Evolutionary conservation across 2,113 vertebrate species (phyloP).

Genomic region (Cyphomyrus plagiostoma): DNA sequence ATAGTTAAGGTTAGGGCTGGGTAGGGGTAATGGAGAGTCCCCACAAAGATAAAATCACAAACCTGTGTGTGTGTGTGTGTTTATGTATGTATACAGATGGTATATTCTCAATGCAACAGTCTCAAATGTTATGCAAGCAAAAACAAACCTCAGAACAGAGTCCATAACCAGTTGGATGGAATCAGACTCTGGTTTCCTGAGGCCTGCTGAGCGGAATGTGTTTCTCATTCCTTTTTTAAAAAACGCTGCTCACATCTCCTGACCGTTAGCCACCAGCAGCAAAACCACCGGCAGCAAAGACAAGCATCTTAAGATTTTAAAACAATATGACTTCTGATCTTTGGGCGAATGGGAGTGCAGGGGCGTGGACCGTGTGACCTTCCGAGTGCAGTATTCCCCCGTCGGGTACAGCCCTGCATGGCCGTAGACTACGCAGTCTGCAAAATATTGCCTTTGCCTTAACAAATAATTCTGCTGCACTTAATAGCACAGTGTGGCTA

Average conservation of each 20-base stretch:
- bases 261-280: slow-evolving; percentile 53
- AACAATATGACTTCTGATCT: slow-evolving; percentile 25
- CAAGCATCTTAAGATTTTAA: slow-evolving; percentile 46
- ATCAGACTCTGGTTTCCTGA: background rate
- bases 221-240: slow-evolving; percentile 10
- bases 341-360: slow-evolving; percentile 2
- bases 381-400: slow-evolving; percentile 57
- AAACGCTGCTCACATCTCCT: slow-evolving; percentile 40
- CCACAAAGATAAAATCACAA: too few relatives aligned
- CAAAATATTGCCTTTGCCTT: slow-evolving; percentile 62
- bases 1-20: too few relatives aligned
- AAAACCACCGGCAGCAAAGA: slow-evolving; percentile 50
- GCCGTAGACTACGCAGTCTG: slow-evolving; percentile 55
- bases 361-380: slow-evolving; percentile 20
- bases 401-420: slow-evolving; percentile 45
- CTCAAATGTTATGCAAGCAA: background rate
- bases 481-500: slow-evolving; percentile 35
- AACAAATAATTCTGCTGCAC: slow-evolving; percentile 39
- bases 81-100: background rate
- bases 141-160: background rate
- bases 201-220: background rate
- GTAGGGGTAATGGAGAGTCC: too few relatives aligned
- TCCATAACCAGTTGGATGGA: background rate
- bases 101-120: background rate
- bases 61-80: background rate